Evolutionary conservation across 2,113 vertebrate species (phyloP).

Genomic region (Pterophyllum scalare): DNA sequence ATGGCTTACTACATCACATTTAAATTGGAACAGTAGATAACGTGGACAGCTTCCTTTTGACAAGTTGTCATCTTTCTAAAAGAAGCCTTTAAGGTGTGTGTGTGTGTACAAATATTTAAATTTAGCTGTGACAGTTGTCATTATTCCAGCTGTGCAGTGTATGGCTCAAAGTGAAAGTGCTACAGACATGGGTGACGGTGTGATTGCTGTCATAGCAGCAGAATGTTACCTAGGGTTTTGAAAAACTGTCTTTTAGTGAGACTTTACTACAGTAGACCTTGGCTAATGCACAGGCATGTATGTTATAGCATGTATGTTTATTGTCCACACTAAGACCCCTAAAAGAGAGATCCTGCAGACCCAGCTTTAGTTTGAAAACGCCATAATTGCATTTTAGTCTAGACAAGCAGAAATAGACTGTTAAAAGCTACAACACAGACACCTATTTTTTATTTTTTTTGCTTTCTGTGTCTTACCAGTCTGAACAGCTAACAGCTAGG

Average conservation of each 20-base stretch:
- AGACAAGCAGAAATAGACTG: not conserved
- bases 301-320: not conserved
- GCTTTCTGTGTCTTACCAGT: not conserved
- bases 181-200: not conserved
- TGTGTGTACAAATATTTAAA: not conserved
- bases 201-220: not conserved
- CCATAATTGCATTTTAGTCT: not conserved
- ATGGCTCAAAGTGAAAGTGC: not conserved
- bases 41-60: not conserved
- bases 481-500: not conserved
- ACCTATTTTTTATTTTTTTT: not conserved
- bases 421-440: not conserved
- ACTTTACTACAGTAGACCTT: not conserved
- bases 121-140: not conserved
- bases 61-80: not conserved
- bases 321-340: not conserved
- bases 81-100: not conserved
- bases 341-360: not conserved
- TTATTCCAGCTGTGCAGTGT: not conserved
- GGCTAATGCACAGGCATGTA: not conserved
- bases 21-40: not conserved
- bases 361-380: not conserved
- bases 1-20: not conserved
- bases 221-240: not conserved
- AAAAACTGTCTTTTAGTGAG: not conserved